Evolutionary conservation across 2,797 vertebrate species (phyloP), one percentile per base, ranked within the genome.

Genomic region (Babyrousa celebensis): DNA sequence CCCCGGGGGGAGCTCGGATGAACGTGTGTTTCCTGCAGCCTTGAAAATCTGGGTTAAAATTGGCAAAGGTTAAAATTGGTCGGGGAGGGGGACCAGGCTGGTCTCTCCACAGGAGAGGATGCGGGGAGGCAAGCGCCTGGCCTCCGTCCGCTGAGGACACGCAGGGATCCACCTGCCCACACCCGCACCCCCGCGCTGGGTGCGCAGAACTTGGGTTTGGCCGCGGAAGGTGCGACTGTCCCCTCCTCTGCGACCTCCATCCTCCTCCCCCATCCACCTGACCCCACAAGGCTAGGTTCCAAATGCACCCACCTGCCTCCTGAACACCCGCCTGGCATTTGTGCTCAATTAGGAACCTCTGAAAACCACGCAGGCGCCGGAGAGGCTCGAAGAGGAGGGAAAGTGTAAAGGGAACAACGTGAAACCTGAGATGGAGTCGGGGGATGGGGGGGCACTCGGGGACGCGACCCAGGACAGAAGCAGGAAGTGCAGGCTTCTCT

Each of bases 121-220:
- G 15, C 29, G 1, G 43, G 36, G 54, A 68, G 54, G 29, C 0
- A 0, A 16, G 52, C 4, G 5, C 23, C 56, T 3, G 1, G 20
- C 29, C 68, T 14, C 74, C 25, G 2, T 14, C 74, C 25, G 2
- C 5, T 74, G 29, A 27, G 54, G 72, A 21, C 62, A 17, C 2
- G 0, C 27, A 1, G 68, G 3, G 58, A 48, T 36, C 52, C 11
- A 5, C 12, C 23, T 18, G 2, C 21, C 89, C 23, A 4, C 9
- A 3, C 25, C 54, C 6, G 0, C 2, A 1, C 4, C n/a, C 52
- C 11, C 0, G 0, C 4, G 32, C 11, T 32, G 32, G 25, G 29
- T n/a, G 70, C 56, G 89, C n/a, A 86, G 43, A 25, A 9, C n/a
- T 32, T 62, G 36, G 3, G 23, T 54, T n/a, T 32, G 32, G 9